These are phyloP conservation scores for Drosophila peninsularis DNA, from an alignment of 2,888 invertebrate species.

Conservation along the genomic window DNA sequence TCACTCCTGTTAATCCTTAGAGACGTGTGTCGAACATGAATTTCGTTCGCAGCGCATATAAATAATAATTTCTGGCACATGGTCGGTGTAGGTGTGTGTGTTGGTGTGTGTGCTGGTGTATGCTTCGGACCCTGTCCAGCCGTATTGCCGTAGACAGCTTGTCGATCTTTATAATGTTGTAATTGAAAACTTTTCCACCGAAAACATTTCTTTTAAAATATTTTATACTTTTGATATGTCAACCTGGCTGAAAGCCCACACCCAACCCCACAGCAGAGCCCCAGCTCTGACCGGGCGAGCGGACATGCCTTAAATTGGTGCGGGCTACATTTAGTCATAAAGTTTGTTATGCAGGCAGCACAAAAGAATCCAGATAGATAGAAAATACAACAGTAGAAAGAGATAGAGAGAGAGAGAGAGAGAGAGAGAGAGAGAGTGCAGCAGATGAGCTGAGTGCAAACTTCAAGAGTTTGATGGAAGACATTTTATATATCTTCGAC, in stretches of 20 bases:
- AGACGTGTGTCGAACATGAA: constrained; percentile 84
- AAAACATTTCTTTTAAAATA: constrained; percentile 76
- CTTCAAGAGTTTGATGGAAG: constrained; percentile 1
- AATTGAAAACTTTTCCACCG: constrained; percentile 81
- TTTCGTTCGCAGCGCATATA: constrained; percentile 81
- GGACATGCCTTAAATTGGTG: constrained; percentile 47
- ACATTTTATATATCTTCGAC: background rate
- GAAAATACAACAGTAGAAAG: background rate
- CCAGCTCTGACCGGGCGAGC: constrained; percentile 17
- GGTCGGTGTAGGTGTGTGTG: constrained; percentile 17
- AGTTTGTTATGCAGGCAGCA: constrained; percentile 31
- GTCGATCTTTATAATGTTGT: constrained; percentile 85
- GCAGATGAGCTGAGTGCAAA: background rate
- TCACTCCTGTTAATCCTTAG: constrained; percentile 83
- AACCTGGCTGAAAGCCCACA: constrained; percentile 67
- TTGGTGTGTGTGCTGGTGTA: constrained; percentile 13
- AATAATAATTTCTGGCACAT: constrained; percentile 82
- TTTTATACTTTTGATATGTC: constrained; percentile 79
- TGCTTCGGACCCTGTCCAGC: constrained; percentile 48
- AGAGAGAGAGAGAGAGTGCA: background rate
- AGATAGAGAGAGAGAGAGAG: background rate
- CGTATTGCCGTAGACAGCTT: constrained; percentile 83
- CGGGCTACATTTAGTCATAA: constrained; percentile 28
- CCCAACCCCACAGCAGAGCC: constrained; percentile 1
- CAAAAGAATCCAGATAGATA: constrained; percentile 14